phyloP scores from a whole-genome alignment of 2,888 invertebrate species.

The Athalia cordata region DNA sequence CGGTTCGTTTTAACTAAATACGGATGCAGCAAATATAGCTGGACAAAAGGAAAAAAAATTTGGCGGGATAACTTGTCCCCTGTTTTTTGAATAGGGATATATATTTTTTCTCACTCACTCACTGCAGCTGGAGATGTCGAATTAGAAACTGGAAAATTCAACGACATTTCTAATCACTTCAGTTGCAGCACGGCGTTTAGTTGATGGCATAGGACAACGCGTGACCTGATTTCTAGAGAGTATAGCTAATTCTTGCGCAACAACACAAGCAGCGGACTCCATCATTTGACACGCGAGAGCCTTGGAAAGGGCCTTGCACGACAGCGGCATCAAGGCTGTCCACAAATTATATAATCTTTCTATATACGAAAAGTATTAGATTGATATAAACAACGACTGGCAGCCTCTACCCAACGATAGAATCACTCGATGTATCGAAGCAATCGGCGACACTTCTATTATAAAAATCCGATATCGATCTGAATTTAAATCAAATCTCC shows the following conservation, averaged over 20 bases:
- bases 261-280: conserved; percentile 45
- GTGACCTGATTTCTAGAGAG: conserved; percentile 69
- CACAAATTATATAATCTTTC: neutral
- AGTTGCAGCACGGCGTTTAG: conserved; percentile 48
- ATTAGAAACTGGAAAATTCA: neutral
- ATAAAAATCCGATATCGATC: no score
- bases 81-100: neutral
- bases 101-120: no score
- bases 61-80: neutral
- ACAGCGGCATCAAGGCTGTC: conserved; percentile 2
- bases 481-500: no score
- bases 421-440: no score
- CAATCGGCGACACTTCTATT: no score
- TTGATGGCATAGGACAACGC: conserved; percentile 62
- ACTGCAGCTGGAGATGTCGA: neutral
- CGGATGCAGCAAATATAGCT: neutral
- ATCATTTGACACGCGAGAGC: neutral
- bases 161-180: neutral
- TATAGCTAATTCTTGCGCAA: conserved; percentile 64
- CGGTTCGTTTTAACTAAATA: neutral
- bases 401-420: no score
- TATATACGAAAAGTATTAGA: neutral
- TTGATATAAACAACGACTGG: no score
- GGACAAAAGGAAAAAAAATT: neutral
- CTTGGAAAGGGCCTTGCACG: conserved; percentile 46